These are phyloP conservation scores for Rhogogaster chlorosoma DNA, from an alignment of 2,888 invertebrate genomes.

Conservation along the genomic window DNA sequence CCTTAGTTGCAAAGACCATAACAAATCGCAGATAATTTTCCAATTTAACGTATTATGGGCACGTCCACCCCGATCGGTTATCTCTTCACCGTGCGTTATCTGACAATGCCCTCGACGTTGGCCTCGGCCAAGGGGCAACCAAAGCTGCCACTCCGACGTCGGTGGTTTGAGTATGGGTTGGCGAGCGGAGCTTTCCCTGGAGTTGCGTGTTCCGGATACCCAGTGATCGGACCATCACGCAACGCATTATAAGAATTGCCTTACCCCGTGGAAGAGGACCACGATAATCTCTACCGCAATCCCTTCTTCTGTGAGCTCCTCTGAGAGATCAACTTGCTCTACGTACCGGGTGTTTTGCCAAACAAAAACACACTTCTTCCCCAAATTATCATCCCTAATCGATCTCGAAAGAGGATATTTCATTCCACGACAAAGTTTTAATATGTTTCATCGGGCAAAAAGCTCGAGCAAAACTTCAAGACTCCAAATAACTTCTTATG, in stretches of 20 bases:
- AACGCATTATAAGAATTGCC: slow-evolving; percentile 52
- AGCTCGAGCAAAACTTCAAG: background rate
- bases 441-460: background rate
- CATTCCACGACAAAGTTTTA: background rate
- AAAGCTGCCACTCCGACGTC: slow-evolving; percentile 6
- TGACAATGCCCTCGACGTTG: slow-evolving; percentile 19
- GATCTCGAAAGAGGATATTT: background rate
- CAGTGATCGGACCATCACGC: slow-evolving; percentile 48
- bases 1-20: slow-evolving; percentile 32
- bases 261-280: slow-evolving; percentile 19
- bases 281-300: background rate
- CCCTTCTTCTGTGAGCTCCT: background rate
- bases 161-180: slow-evolving; percentile 17
- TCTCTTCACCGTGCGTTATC: slow-evolving; percentile 33
- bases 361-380: background rate
- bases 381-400: background rate
- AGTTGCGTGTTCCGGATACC: slow-evolving; percentile 44
- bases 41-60: slow-evolving; percentile 42
- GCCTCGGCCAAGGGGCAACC: slow-evolving; percentile 17
- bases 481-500: background rate
- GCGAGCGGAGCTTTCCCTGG: slow-evolving; percentile 19
- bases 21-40: slow-evolving; percentile 49
- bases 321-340: background rate
- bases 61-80: slow-evolving; percentile 29
- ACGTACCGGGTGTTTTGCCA: background rate